phyloP scores from a whole-genome alignment of 2,888 invertebrate genomes.

The Phania funesta region DNA sequence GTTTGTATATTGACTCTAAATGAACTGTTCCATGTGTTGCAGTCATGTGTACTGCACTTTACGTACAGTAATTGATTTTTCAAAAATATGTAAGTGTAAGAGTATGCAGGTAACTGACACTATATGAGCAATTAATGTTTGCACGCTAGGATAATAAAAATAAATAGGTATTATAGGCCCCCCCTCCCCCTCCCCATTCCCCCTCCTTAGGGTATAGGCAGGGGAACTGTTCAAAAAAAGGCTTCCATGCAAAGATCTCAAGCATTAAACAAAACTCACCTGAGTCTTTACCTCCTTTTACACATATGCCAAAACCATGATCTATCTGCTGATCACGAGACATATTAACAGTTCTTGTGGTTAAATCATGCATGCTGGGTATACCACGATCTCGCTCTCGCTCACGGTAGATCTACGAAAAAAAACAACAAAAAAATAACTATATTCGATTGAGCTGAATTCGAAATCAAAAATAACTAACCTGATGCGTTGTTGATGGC shows the following conservation, averaged over 20 bases:
- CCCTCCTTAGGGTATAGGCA: too few species aligned
- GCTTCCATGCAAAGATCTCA: neutral
- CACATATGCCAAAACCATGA: constrained; percentile 94
- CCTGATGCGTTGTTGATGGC: constrained; percentile 89
- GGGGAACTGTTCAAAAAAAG: too few species aligned
- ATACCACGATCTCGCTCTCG: constrained; percentile 82
- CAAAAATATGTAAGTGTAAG: neutral
- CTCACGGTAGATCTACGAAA: constrained; percentile 82
- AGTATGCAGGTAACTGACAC: constrained; percentile 12
- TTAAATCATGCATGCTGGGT: constrained; percentile 87
- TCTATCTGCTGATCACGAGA: constrained; percentile 89
- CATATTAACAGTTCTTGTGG: constrained; percentile 92
- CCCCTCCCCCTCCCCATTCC: too few species aligned
- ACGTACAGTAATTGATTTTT: constrained; percentile 48
- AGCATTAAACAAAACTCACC: constrained; percentile 81
- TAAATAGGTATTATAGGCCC: too few species aligned
- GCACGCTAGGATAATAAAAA: neutral
- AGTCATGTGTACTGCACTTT: constrained; percentile 16
- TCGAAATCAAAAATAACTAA: constrained; percentile 69
- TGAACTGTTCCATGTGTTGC: constrained; percentile 1
- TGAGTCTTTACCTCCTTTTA: constrained; percentile 94
- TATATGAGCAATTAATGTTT: neutral
- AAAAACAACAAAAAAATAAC: neutral
- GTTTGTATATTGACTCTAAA: constrained; percentile 9
- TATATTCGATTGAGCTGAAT: neutral